Conservation (phyloP, 2,888 invertebrate genomes). For the Cremastobaeus sp. region DNA sequence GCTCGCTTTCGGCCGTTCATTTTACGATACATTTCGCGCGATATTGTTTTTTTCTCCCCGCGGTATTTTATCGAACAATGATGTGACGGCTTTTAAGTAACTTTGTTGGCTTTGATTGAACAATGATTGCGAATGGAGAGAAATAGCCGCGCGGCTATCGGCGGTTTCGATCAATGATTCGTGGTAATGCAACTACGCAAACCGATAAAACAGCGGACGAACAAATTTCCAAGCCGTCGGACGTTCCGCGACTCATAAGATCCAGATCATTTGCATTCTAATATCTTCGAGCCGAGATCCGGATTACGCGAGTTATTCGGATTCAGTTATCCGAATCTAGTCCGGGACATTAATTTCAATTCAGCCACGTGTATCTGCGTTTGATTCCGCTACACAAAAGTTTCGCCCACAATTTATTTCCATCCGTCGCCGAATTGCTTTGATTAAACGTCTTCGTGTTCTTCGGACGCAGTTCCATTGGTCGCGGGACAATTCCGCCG, state of each 20-base stretch:
- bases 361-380: conserved; percentile 1
- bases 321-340: conserved; percentile 27
- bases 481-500: no score
- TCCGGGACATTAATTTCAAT: conserved; percentile 19
- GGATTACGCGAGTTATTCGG: conserved; percentile 30
- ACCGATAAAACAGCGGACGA: no score
- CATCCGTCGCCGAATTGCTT: no score
- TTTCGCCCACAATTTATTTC: no score
- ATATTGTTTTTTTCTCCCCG: conserved; percentile 36
- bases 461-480: no score
- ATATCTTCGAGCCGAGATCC: conserved; percentile 18
- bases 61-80: conserved; percentile 32
- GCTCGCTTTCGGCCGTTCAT: conserved; percentile 40
- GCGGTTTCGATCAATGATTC: conserved; percentile 17
- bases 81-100: conserved; percentile 34
- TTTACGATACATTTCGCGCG: conserved; percentile 49
- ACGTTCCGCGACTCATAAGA: conserved; percentile 7
- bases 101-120: conserved; percentile 24
- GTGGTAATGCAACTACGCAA: conserved; percentile 13
- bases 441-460: no score
- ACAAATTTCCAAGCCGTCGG: no score
- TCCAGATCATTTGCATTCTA: conserved; percentile 22
- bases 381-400: conserved; percentile 1
- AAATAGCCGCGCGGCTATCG: not conserved
- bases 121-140: conserved; percentile 16